phyloP scores from a whole-genome alignment of 2,797 vertebrate genomes.

The Borostomias antarcticus region DNA sequence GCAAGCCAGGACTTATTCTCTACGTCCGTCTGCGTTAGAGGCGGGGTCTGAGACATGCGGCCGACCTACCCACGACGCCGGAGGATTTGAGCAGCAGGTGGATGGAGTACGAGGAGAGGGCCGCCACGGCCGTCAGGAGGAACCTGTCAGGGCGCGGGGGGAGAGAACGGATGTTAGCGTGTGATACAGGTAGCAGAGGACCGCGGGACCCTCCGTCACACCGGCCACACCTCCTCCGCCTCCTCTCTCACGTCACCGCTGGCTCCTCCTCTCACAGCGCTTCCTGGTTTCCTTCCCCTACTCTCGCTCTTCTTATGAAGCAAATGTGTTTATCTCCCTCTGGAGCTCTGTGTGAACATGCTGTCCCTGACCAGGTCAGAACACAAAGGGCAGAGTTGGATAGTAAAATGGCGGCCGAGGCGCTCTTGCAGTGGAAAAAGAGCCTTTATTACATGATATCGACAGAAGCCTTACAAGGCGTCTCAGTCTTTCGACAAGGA shows the following conservation, averaged over 20 bases:
- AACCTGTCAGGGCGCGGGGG: slow-evolving; percentile 76
- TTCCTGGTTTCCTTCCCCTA: background rate
- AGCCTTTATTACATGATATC: too few relatives aligned
- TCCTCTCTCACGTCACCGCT: background rate
- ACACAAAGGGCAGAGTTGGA: background rate
- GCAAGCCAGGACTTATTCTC: background rate
- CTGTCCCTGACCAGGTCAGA: too few relatives aligned
- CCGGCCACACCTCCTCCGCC: background rate
- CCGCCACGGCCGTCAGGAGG: slow-evolving; percentile 88
- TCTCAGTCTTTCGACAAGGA: too few relatives aligned
- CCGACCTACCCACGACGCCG: slow-evolving; percentile 90
- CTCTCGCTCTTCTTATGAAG: too few relatives aligned
- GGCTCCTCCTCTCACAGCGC: background rate
- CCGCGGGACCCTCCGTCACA: background rate
- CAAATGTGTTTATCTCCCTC: too few relatives aligned
- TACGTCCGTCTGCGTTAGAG: background rate
- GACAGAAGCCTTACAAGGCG: too few relatives aligned
- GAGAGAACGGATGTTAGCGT: background rate
- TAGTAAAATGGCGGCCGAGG: background rate
- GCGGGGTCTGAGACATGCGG: background rate
- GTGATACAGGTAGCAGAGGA: too few relatives aligned
- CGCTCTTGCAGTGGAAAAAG: background rate
- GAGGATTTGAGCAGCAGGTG: slow-evolving; percentile 95
- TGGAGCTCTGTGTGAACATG: too few relatives aligned
- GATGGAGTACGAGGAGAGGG: slow-evolving; percentile 93